These are phyloP conservation scores for Ceryle rudis DNA, from an alignment of 2,797 vertebrate species.

Conservation along the genomic window DNA sequence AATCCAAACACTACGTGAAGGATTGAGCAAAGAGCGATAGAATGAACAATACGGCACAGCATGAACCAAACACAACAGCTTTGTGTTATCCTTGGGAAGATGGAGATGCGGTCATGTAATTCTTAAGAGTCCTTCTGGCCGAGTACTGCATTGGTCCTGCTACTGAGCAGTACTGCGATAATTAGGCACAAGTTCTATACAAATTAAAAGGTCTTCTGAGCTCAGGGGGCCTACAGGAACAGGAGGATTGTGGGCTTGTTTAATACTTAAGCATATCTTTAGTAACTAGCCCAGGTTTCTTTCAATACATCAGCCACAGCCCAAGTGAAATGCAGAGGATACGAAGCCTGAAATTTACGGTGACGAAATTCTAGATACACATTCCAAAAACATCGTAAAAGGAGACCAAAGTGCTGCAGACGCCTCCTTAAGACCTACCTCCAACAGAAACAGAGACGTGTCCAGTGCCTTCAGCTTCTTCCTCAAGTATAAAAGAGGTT, in stretches of 20 bases:
- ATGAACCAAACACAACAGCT: conserved; percentile 6
- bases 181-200: neutral
- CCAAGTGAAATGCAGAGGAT: neutral
- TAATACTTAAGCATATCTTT: neutral
- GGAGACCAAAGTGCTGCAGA: neutral
- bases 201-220: neutral
- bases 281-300: neutral
- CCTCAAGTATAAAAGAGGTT: neutral
- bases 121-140: neutral
- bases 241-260: neutral
- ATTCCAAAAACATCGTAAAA: neutral
- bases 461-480: neutral
- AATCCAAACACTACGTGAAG: neutral
- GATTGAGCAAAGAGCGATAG: conserved; percentile 13
- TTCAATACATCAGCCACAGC: neutral
- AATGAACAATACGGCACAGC: conserved; percentile 15
- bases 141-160: neutral
- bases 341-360: neutral
- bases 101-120: neutral
- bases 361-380: neutral
- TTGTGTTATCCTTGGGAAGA: conserved; percentile 16
- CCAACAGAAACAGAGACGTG: neutral
- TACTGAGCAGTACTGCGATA: neutral
- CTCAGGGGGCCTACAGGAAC: neutral
- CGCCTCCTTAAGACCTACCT: conserved; percentile 9